Percentiles rank a stretch among this genome's conserved stretches.
Conservation (phyloP, 2,797 vertebrate species). For the Eospalax fontanierii region DNA sequence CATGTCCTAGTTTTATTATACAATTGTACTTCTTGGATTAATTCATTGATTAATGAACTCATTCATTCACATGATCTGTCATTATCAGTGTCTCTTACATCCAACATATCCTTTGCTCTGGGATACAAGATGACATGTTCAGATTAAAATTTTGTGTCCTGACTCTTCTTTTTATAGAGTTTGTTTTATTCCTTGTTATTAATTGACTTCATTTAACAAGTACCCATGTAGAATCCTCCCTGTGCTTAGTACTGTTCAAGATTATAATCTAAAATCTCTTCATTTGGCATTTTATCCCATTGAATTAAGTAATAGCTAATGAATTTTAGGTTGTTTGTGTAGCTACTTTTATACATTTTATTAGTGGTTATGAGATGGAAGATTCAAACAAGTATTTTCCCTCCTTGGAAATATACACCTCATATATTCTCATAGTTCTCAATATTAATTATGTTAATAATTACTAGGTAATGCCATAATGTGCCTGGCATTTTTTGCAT, state of each 20-base stretch:
- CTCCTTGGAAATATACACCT: slow-evolving; percentile 51
- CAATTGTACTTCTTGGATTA: slow-evolving; percentile 30
- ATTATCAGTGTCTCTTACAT: slow-evolving; percentile 25
- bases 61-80: slow-evolving; percentile 52
- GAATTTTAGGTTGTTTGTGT: slow-evolving; percentile 55
- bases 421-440: slow-evolving; percentile 34
- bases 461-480: slow-evolving; percentile 53
- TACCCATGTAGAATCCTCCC: slow-evolving; percentile 21
- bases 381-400: slow-evolving; percentile 25
- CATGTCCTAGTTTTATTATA: slow-evolving; percentile 52
- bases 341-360: slow-evolving; percentile 66
- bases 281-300: slow-evolving; percentile 28
- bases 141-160: slow-evolving; percentile 64
- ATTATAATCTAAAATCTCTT: slow-evolving; percentile 19
- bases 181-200: slow-evolving; percentile 50
- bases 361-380: slow-evolving; percentile 66
- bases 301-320: slow-evolving; percentile 64
- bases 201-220: slow-evolving; percentile 51
- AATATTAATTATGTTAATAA: slow-evolving; percentile 63
- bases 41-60: slow-evolving; percentile 26
- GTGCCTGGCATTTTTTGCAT: neutral
- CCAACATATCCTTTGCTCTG: neutral
- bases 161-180: slow-evolving; percentile 39
- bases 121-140: slow-evolving; percentile 38
- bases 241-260: slow-evolving; percentile 38